Conservation (phyloP, 2,113 vertebrate species). For the Tinamus guttatus region DNA sequence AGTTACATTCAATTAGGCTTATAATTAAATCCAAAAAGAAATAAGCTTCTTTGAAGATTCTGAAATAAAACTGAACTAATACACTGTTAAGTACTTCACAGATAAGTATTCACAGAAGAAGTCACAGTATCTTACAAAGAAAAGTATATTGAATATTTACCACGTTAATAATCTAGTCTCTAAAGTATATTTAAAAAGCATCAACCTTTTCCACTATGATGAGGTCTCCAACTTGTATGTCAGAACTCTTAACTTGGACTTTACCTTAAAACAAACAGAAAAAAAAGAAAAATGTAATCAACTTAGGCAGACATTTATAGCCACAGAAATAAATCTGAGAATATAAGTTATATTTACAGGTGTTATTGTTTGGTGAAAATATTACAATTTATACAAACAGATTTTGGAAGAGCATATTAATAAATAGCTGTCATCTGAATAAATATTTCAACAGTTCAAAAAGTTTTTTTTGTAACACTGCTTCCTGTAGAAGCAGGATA, state of each 20-base stretch:
- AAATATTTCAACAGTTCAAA: background rate
- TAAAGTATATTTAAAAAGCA: slow-evolving; percentile 72
- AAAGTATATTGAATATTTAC: no score
- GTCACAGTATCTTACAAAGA: no score
- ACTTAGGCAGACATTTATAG: slow-evolving; percentile 22
- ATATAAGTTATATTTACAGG: background rate
- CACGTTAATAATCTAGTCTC: slow-evolving; percentile 29
- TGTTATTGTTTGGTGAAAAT: background rate
- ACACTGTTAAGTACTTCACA: slow-evolving; percentile 30
- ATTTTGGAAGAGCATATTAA: background rate
- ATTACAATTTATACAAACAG: background rate
- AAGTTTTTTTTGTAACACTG: background rate
- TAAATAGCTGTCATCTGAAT: background rate
- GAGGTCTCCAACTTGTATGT: slow-evolving; percentile 98
- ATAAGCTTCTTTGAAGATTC: background rate
- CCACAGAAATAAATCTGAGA: slow-evolving; percentile 11
- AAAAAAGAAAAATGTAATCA: slow-evolving; percentile 70
- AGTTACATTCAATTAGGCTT: background rate
- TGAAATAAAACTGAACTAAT: background rate
- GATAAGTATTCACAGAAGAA: background rate
- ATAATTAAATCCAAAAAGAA: background rate
- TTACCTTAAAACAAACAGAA: slow-evolving; percentile 81
- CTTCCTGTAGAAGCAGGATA: background rate
- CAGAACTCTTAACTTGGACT: slow-evolving; percentile 97
- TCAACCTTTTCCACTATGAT: slow-evolving; percentile 98